phyloP scores from a whole-genome alignment of 2,797 vertebrate species.

The Chiloscyllium punctatum region DNA sequence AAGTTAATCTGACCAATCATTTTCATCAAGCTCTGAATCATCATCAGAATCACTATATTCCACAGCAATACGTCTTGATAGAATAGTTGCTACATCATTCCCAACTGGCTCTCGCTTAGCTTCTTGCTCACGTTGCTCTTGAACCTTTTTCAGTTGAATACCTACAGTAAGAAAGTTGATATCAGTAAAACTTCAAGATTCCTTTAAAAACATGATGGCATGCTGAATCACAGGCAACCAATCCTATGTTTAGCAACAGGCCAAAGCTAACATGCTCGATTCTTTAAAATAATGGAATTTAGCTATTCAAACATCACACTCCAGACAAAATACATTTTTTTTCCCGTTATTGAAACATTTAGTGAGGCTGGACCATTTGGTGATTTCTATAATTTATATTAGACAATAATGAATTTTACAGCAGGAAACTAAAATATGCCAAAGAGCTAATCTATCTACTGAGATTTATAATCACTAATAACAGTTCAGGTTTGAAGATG shows the following conservation, averaged over 20 bases:
- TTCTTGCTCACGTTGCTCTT: conserved; percentile 94
- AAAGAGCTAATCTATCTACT: background rate
- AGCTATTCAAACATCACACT: background rate
- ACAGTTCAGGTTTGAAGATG: background rate
- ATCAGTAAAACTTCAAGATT: background rate
- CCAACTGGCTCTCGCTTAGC: conserved; percentile 86
- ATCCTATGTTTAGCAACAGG: background rate
- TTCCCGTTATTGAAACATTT: background rate
- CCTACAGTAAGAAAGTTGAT: conserved; percentile 55
- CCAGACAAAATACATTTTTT: background rate
- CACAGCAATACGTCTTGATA: conserved; percentile 88
- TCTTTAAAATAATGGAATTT: background rate
- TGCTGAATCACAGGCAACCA: background rate
- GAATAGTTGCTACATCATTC: conserved; percentile 92
- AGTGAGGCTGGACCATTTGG: background rate
- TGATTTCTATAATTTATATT: background rate
- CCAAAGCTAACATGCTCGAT: background rate
- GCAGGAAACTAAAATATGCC: background rate
- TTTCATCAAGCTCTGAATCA: conserved; percentile 89
- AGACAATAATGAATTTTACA: background rate
- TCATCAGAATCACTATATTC: conserved; percentile 96
- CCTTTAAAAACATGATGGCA: background rate
- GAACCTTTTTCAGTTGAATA: conserved; percentile 94
- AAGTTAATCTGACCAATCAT: conserved; percentile 91
- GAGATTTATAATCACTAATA: background rate